Evolutionary conservation across 2,888 invertebrate genomes (phyloP).

Genomic region (Harmothoe impar): DNA sequence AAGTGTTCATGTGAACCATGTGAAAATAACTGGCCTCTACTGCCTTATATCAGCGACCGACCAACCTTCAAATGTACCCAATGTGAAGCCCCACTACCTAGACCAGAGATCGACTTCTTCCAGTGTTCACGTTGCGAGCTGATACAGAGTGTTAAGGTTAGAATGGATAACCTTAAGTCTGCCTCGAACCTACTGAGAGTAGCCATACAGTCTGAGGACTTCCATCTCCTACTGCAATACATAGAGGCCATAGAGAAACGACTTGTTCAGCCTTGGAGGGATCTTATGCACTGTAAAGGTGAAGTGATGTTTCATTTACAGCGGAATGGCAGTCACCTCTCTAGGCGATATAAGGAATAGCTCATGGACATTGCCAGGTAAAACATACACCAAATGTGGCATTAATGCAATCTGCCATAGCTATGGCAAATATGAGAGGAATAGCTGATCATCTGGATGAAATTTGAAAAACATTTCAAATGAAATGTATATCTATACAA

Average conservation of each 20-base stretch:
- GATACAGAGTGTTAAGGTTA: slow-evolving; percentile 64
- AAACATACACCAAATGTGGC: too few species aligned
- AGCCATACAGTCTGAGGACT: slow-evolving; percentile 74
- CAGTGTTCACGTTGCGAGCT: not conserved
- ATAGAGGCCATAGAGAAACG: slow-evolving; percentile 68
- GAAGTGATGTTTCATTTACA: too few species aligned
- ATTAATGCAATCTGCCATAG: too few species aligned
- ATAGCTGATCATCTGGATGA: too few species aligned
- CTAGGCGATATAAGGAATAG: too few species aligned
- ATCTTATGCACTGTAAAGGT: slow-evolving; percentile 81
- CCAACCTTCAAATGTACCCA: slow-evolving; percentile 78
- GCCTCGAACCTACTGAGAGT: too few species aligned
- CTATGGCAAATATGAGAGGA: too few species aligned
- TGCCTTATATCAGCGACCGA: slow-evolving; percentile 74
- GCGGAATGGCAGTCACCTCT: too few species aligned
- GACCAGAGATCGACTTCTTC: slow-evolving; percentile 66
- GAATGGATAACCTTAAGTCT: slow-evolving; percentile 68
- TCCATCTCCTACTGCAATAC: too few species aligned
- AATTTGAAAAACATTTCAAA: too few species aligned
- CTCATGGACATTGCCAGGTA: too few species aligned
- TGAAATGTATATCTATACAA: too few species aligned
- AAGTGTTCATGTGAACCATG: slow-evolving; percentile 90
- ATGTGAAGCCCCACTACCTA: slow-evolving; percentile 75
- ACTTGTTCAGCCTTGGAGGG: slow-evolving; percentile 78
- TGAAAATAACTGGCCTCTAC: slow-evolving; percentile 80